Conservation (phyloP, 2,113 vertebrate species). For the Phaethornis superciliosus region DNA sequence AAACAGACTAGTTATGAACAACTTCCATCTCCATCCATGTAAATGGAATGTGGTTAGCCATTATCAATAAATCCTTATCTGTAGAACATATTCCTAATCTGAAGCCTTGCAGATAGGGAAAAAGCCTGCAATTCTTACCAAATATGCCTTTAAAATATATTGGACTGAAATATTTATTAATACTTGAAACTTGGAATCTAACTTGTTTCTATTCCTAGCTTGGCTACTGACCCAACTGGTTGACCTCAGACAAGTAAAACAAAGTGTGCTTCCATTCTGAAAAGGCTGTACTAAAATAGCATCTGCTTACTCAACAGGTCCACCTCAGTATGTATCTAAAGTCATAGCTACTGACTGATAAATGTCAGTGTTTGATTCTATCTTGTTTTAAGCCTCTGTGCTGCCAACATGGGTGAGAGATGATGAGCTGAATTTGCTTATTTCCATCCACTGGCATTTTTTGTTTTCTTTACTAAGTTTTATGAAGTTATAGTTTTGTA, state of each 20-base stretch:
- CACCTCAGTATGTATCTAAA: background rate
- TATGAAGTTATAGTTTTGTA: background rate
- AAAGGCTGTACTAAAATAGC: slow-evolving; percentile 36
- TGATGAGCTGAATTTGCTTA: background rate
- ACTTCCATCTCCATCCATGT: background rate
- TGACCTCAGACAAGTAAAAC: slow-evolving; percentile 20
- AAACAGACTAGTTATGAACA: background rate
- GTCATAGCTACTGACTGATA: background rate
- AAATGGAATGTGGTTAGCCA: background rate
- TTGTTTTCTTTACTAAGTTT: background rate
- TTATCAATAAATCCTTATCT: background rate
- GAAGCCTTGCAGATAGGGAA: background rate
- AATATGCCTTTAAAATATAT: slow-evolving; percentile 51
- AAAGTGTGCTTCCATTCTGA: slow-evolving; percentile 34
- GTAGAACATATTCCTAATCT: background rate
- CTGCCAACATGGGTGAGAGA: background rate
- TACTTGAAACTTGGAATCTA: slow-evolving; percentile 47
- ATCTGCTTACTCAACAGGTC: slow-evolving; percentile 31
- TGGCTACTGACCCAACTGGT: background rate
- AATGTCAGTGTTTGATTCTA: background rate
- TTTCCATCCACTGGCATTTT: background rate
- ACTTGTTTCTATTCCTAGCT: slow-evolving; percentile 22
- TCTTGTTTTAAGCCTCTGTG: background rate
- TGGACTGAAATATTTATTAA: slow-evolving; percentile 48
- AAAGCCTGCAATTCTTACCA: background rate